Conservation (phyloP, 2,113 vertebrate species). For the Rhinogobius similis region DNA sequence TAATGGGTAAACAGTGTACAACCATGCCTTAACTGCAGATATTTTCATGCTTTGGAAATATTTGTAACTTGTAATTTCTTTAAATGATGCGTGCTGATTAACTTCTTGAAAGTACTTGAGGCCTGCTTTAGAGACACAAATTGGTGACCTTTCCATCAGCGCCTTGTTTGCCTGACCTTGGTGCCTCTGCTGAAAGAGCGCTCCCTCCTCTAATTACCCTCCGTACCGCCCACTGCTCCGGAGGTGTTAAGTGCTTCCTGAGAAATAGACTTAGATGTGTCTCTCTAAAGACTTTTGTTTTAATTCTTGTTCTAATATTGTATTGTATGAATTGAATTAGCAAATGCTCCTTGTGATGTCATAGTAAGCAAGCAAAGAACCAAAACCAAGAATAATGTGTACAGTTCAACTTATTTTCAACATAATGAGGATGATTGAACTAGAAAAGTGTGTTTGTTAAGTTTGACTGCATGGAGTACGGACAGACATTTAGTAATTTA, state of each 20-base stretch:
- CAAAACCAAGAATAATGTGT: conserved; percentile 48
- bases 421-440: neutral
- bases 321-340: conserved; percentile 42
- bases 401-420: neutral
- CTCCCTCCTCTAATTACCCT: conserved; percentile 37
- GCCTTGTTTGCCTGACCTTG: conserved; percentile 28
- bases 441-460: neutral
- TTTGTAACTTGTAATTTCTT: neutral
- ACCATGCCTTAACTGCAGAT: too few relatives aligned
- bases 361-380: conserved; percentile 36
- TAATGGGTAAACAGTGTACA: too few relatives aligned
- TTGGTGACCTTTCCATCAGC: conserved; percentile 33
- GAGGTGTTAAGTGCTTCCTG: conserved; percentile 45
- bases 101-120: too few relatives aligned
- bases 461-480: neutral
- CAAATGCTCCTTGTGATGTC: conserved; percentile 43
- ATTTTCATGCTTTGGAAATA: too few relatives aligned
- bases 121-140: conserved; percentile 10
- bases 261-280: conserved; percentile 33
- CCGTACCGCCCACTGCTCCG: conserved; percentile 10
- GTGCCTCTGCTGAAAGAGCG: conserved; percentile 15
- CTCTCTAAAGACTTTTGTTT: conserved; percentile 30
- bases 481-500: neutral
- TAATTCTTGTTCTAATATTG: conserved; percentile 56
- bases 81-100: neutral